A percentile compares a stretch with the other conserved stretches of the same genome.
Evolutionary conservation across 2,113 vertebrate genomes (phyloP).

Genomic region (Cygnus atratus): DNA sequence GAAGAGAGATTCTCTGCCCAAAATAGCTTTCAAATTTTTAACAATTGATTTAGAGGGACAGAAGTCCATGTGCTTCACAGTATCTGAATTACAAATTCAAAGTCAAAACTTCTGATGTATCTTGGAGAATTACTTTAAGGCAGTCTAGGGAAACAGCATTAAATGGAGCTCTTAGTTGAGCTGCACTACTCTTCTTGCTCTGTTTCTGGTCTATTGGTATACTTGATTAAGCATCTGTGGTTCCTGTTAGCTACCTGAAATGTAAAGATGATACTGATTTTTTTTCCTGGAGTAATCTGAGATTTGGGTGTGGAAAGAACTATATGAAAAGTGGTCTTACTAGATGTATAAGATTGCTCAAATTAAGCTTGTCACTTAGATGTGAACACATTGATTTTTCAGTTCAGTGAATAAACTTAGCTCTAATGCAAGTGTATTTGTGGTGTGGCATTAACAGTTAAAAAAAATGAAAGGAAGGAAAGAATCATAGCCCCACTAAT

Average conservation of each 20-base stretch:
- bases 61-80: neutral
- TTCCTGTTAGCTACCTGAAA: neutral
- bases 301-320: neutral
- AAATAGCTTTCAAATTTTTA: neutral
- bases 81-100: neutral
- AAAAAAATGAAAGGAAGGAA: conserved; percentile 24
- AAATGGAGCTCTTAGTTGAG: neutral
- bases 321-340: neutral
- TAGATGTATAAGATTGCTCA: neutral
- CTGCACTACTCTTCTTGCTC: accelerated
- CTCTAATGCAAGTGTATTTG: conserved; percentile 24
- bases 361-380: conserved; percentile 29
- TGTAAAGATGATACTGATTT: neutral
- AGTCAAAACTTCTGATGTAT: neutral
- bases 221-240: neutral
- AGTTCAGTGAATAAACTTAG: neutral
- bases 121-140: neutral
- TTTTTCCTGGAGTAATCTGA: neutral
- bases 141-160: neutral
- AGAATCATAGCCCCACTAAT: neutral
- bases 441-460: neutral
- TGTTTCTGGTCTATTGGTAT: neutral
- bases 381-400: conserved; percentile 30
- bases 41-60: neutral
- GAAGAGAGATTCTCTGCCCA: neutral